Conservation (phyloP, 2,888 invertebrate genomes). For the Archips crataeganus region DNA sequence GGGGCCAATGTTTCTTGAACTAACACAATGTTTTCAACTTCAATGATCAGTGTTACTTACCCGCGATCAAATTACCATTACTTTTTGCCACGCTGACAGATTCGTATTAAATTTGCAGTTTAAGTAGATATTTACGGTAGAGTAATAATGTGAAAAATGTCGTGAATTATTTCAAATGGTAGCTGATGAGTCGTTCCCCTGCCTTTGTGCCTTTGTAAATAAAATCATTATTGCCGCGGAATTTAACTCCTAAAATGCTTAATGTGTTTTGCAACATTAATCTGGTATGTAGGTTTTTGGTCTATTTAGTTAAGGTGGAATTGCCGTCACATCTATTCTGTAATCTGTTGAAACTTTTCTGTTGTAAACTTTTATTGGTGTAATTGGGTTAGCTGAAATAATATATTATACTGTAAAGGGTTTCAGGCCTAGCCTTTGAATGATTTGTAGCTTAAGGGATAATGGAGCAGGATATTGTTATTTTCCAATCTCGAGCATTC, state of each 20-base stretch:
- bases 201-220: not conserved
- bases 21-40: conserved; percentile 26
- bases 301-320: not conserved
- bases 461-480: not conserved
- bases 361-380: not conserved
- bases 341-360: not conserved
- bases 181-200: not conserved
- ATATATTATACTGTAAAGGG: too few species aligned
- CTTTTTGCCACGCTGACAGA: not conserved
- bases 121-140: not conserved
- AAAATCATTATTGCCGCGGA: not conserved
- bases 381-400: not conserved
- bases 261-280: not conserved
- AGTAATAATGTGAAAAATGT: not conserved
- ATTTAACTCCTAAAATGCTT: not conserved
- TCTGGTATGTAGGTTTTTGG: not conserved
- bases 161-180: not conserved
- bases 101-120: conserved; percentile 14
- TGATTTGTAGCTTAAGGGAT: too few species aligned
- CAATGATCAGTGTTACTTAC: conserved; percentile 21
- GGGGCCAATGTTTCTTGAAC: conserved; percentile 24
- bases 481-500: not conserved
- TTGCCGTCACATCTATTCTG: too few species aligned
- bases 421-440: too few species aligned
- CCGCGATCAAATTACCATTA: conserved; percentile 36